Percentiles rank a stretch among this genome's conserved stretches.
Evolutionary conservation across 92 coral and sea anemone genomes (phyloP).

Genomic region (Porites cylindrica): DNA sequence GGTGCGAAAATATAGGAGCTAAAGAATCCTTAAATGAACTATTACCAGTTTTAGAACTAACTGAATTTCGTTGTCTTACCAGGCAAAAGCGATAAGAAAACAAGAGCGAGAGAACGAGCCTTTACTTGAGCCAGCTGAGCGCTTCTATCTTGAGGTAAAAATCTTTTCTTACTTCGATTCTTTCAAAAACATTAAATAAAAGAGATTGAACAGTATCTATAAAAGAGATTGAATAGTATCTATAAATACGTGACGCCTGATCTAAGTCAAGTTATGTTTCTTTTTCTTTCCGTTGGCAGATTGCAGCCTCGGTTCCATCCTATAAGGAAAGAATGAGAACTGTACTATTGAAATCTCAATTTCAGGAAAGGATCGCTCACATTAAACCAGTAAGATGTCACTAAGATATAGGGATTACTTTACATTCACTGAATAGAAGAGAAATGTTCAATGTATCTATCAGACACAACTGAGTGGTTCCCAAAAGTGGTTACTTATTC

Average conservation of each 20-base stretch:
- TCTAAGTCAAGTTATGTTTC: background rate
- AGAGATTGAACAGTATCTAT: background rate
- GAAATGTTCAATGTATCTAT: too few species aligned
- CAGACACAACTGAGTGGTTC: too few species aligned
- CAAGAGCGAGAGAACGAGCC: constrained; percentile 51
- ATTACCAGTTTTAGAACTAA: too few species aligned
- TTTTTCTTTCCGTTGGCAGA: constrained; percentile 36
- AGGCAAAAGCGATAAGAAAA: constrained; percentile 63
- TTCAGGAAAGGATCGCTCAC: constrained; percentile 68
- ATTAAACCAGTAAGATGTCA: constrained; percentile 65
- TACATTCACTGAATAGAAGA: background rate
- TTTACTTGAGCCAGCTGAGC: constrained; percentile 68
- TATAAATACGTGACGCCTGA: background rate
- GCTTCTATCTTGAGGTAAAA: constrained; percentile 75
- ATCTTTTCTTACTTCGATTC: background rate
- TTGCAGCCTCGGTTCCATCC: constrained; percentile 70
- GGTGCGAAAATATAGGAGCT: too few species aligned
- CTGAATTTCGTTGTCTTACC: background rate
- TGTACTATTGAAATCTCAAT: constrained; percentile 68
- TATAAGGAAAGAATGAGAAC: constrained; percentile 81
- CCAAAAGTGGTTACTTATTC: too few species aligned
- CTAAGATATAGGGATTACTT: too few species aligned
- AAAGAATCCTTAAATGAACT: too few species aligned
- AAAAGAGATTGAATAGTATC: too few species aligned
- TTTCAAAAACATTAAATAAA: too few species aligned